Conservation (phyloP, 2,113 vertebrate species). For the Grammomys dolichurus region DNA sequence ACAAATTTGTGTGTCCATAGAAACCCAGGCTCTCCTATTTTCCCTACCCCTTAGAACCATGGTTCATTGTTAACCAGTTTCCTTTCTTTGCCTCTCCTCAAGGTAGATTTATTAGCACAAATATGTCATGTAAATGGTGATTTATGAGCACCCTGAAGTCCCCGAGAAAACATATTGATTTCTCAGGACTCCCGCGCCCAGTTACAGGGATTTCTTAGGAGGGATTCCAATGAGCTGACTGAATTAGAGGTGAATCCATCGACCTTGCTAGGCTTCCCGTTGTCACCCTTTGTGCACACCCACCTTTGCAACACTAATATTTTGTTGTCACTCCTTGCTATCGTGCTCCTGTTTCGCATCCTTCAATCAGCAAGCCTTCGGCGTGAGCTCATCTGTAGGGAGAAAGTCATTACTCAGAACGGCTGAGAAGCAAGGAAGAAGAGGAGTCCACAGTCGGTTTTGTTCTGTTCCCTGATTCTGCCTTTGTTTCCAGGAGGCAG, state of each 20-base stretch:
- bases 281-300: background rate
- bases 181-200: slow-evolving; percentile 64
- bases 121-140: slow-evolving; percentile 91
- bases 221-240: slow-evolving; percentile 37
- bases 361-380: slow-evolving; percentile 82
- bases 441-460: slow-evolving; percentile 77
- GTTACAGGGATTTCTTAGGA: slow-evolving; percentile 55
- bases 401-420: slow-evolving; percentile 82
- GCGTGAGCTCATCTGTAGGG: slow-evolving; percentile 80
- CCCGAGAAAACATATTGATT: slow-evolving; percentile 93
- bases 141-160: slow-evolving; percentile 89
- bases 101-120: slow-evolving; percentile 84
- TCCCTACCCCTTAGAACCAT: slow-evolving; percentile 62
- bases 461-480: slow-evolving; percentile 70
- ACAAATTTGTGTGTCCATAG: slow-evolving; percentile 60
- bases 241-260: slow-evolving; percentile 53
- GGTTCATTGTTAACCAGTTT: slow-evolving; percentile 82
- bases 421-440: slow-evolving; percentile 79
- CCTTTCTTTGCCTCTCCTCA: slow-evolving; percentile 79
- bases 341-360: slow-evolving; percentile 84
- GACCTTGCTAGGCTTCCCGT: slow-evolving; percentile 47
- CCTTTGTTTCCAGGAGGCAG: slow-evolving; percentile 50
- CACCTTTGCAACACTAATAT: slow-evolving; percentile 50
- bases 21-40: slow-evolving; percentile 67
- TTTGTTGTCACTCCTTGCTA: slow-evolving; percentile 60